Conservation (phyloP, 2,797 vertebrate genomes). For the Myotis myotis region DNA sequence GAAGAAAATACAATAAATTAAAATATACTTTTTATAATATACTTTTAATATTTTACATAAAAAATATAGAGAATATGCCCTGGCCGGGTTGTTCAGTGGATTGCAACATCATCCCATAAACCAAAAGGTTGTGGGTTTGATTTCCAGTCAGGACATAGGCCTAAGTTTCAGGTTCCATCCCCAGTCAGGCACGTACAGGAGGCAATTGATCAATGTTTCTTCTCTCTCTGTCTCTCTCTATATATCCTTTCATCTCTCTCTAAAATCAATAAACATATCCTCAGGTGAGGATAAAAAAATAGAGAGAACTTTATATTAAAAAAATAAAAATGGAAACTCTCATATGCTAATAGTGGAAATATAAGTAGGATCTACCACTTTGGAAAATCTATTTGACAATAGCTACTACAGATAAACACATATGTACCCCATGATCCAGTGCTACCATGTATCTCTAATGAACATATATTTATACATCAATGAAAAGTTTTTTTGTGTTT, state of each 20-base stretch:
- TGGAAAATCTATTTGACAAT: neutral
- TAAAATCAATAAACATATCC: neutral
- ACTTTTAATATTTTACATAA: neutral
- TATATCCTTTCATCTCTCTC: neutral
- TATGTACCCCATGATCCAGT: neutral
- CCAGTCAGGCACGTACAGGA: neutral
- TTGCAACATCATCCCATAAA: neutral
- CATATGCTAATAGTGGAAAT: neutral
- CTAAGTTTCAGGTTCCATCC: neutral
- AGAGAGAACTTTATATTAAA: neutral
- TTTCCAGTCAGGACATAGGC: neutral
- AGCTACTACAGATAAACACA: neutral
- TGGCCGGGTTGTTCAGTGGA: neutral
- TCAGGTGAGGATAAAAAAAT: neutral
- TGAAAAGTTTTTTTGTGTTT: too few species aligned
- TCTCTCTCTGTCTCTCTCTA: too few species aligned
- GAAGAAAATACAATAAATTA: neutral
- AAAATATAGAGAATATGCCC: neutral
- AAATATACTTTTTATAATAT: neutral
- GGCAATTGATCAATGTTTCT: neutral
- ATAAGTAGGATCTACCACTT: neutral
- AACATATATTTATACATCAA: neutral
- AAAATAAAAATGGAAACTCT: neutral
- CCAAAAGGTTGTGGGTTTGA: neutral
- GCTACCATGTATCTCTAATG: neutral